Evolutionary conservation across 2,113 vertebrate species (phyloP), one percentile per base, ranked within the genome.

Genomic region (Ciconia maguari): DNA sequence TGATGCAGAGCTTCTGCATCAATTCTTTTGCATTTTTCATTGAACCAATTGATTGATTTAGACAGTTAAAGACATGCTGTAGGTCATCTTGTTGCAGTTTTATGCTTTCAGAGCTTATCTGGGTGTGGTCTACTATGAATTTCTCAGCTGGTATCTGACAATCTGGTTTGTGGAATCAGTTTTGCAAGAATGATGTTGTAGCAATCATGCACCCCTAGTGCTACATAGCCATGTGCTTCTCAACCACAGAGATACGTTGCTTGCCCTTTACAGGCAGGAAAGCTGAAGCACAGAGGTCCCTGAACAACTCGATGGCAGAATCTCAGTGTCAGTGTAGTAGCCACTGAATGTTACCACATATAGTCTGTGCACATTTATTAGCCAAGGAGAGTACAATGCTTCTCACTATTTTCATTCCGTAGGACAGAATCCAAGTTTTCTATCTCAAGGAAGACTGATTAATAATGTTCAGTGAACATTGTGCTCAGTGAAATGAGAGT

Each of bases 101-200:
- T 58, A 38, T 36, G n/a, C 84, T 90, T 85, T 93, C 62, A 66
- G 87, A 95, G 51, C 1, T 95, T 92, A 34, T 85, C 91, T 95
- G 95, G 97, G 97, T 96, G 97, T 96, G 93, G 95, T 79, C 51
- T 75, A 38, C 87, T 42, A 38, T 74, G 93, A 93, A 72, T 93
- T 96, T 96, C 93, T 95, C 64, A 83, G 82, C 68, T 87, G 6
- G 91, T 97, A 97, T 97, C 96, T 91, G 94, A 94, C 81, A 79
- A 54, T 95, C 95, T 97, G 93, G 89, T 95, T 96, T 97, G 95
- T 94, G 71, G 95, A 77, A 87, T 94, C 42, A 55, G 90, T 97
- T 97, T 94, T 97, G 97, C 96, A 97, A 96, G 94, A 95, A 36
- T 70, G 79, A 48, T 91, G 51, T 36, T 95, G 87, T 95, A 91